Base-by-base conservation (phyloP, 2,888 invertebrate species). In the Lomographa bimaculata region DNA sequence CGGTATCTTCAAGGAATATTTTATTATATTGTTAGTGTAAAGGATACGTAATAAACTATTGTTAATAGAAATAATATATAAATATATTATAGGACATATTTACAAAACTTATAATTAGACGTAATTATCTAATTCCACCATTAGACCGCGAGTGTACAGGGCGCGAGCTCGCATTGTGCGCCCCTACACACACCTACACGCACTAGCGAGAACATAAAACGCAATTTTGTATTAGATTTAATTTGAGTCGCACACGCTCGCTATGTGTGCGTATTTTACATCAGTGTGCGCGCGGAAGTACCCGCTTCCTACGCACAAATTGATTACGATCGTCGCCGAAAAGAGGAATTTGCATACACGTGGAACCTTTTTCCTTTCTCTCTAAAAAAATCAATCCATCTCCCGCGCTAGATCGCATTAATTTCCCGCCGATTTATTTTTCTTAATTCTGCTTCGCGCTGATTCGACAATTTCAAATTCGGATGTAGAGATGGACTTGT, bases 171-270 rank as follows among this genome's bases (percentile, higher is more conserved):
- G 75, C 76, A 85, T 81, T 84, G 86, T 85, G 69, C 74, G 63
- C 78, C 77, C 67, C 75, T 69, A 78, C 82, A 78, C 85, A 84
- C 86, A 83, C 84, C 70, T 66, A 71, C 76, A 75, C 77, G 68
- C 74, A 77, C 82, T 79, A 82, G 77, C 80, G 74, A 60, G 77
- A 84, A 85, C 84, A 84, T 86, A 86, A 87, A 86, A 89, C 87
- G 89, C 86, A 87, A 87, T 87, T 89, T 87, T 86, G 87, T 89
- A 87, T 87, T 87, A 89, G 89, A 89, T 87, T 87, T 87, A 89
- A 89, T 89, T 87, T 86, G 87, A 74, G 70, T 69, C 73, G 64
- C 69, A 71, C 74, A 65, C 64, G 40, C 30, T 20, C 37, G 29
- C 36, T 40, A 36, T 51, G 71, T 66, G 73, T 62, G 63, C 40